These are phyloP conservation scores for Caenorhabditis macrosperma DNA, from an alignment of 2,888 invertebrate genomes.

Conservation along the genomic window DNA sequence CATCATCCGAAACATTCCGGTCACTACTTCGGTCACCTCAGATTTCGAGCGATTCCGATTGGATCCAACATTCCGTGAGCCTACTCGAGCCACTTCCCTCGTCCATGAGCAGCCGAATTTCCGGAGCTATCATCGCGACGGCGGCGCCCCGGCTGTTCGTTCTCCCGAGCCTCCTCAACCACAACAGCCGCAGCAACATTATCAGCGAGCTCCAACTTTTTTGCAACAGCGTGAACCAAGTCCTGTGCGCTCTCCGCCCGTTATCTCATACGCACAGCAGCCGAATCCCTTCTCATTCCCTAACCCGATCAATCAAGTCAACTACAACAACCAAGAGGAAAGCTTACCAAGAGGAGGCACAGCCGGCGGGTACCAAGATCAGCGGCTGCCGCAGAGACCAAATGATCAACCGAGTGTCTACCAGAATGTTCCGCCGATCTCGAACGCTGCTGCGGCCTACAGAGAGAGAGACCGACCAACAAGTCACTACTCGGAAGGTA, in stretches of 20 bases:
- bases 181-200: conserved; percentile 3
- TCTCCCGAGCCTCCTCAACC: neutral
- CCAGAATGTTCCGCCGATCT: conserved; percentile 46
- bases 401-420: conserved; percentile 35
- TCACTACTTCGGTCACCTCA: conserved; percentile 18
- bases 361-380: conserved; percentile 15
- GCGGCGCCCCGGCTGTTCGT: neutral
- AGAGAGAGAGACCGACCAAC: conserved; percentile 25
- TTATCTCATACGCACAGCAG: conserved; percentile 37
- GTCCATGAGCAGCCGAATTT: conserved; percentile 38
- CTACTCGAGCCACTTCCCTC: conserved; percentile 12
- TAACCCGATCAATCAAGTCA: conserved; percentile 52
- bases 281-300: conserved; percentile 41
- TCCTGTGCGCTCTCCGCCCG: conserved; percentile 27
- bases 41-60: conserved; percentile 51
- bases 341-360: neutral
- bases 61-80: conserved; percentile 43
- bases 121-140: conserved; percentile 53
- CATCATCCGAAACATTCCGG: conserved; percentile 43
- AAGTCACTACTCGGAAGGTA: conserved; percentile 23
- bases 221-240: conserved; percentile 42
- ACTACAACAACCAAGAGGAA: conserved; percentile 31
- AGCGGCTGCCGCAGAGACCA: conserved; percentile 24
- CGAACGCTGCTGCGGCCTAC: conserved; percentile 10
- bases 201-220: conserved; percentile 18